Percentiles rank a stretch among this genome's conserved stretches.
phyloP scores from a whole-genome alignment of 2,888 invertebrate genomes.

The Teleogryllus oceanicus region DNA sequence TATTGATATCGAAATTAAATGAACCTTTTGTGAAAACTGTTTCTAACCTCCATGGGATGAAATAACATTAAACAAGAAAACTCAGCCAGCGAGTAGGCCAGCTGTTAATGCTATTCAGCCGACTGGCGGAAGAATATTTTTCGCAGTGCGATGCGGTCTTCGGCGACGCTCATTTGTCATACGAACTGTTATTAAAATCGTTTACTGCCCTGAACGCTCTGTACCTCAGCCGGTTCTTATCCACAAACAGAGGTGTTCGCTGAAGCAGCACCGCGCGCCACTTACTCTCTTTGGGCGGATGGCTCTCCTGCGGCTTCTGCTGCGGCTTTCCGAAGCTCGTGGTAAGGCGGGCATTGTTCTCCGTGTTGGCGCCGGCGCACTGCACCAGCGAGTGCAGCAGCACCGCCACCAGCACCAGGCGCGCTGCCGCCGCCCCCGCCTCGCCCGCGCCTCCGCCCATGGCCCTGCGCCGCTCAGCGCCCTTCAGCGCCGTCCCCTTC shows the following conservation, averaged over 20 bases:
- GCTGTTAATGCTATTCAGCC: no score
- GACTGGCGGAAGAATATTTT: no score
- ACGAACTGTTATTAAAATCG: background rate
- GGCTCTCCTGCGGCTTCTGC: background rate
- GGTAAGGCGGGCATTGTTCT: background rate
- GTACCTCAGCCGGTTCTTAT: no score
- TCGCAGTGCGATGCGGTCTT: no score
- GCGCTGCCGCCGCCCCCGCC: background rate
- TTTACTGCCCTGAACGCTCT: no score
- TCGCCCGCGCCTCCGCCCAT: background rate
- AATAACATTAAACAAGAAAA: no score
- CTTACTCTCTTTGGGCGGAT: background rate
- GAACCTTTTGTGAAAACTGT: no score
- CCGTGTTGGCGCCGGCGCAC: background rate
- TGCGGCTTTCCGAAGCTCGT: background rate
- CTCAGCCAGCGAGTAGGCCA: no score
- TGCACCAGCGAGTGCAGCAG: conserved; percentile 2
- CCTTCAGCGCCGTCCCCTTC: background rate
- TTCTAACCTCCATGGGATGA: no score
- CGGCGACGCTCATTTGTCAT: background rate
- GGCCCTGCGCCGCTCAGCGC: no score
- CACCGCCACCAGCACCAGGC: background rate
- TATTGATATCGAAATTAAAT: no score
- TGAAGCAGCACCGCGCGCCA: background rate
- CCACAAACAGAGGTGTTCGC: background rate